Evolutionary conservation across 2,888 invertebrate species (phyloP).

Genomic region (Liodrosophila aerea): DNA sequence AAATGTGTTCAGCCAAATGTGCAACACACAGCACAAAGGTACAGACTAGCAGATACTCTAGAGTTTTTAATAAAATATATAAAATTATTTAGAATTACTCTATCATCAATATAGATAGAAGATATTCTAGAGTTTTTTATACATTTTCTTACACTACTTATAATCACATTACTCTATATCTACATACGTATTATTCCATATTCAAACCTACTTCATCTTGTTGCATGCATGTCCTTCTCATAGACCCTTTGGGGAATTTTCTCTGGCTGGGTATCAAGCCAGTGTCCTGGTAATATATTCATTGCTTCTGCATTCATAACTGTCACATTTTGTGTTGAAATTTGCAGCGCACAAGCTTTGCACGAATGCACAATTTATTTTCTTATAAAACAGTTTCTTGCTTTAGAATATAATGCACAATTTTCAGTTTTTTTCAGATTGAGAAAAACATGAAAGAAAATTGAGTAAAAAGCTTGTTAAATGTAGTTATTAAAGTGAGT

Average conservation of each 20-base stretch:
- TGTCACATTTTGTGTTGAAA: constrained; percentile 56
- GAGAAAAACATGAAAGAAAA: not conserved
- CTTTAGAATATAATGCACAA: constrained; percentile 25
- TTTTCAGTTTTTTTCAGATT: too few relatives aligned
- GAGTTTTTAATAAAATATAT: not conserved
- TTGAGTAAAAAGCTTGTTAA: not conserved
- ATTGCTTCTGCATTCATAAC: constrained; percentile 40
- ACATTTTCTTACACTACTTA: too few relatives aligned
- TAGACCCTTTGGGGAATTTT: not conserved
- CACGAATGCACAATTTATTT: constrained; percentile 59
- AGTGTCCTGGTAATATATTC: not conserved
- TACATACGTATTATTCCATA: too few relatives aligned
- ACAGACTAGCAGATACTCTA: not conserved
- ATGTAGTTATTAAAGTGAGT: too few relatives aligned
- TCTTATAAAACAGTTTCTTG: constrained; percentile 40
- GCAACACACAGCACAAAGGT: constrained; percentile 3
- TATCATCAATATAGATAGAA: too few relatives aligned
- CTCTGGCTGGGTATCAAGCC: not conserved
- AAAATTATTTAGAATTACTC: too few relatives aligned
- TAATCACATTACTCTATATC: too few relatives aligned
- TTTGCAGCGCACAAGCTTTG: constrained; percentile 39
- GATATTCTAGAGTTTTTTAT: too few relatives aligned
- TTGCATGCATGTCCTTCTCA: not conserved
- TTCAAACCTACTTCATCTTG: too few relatives aligned
- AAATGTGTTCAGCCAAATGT: constrained; percentile 43